Evolutionary conservation across 1,140 invertebrate species (phyloP).

Genomic region (Elysia chlorotica): DNA sequence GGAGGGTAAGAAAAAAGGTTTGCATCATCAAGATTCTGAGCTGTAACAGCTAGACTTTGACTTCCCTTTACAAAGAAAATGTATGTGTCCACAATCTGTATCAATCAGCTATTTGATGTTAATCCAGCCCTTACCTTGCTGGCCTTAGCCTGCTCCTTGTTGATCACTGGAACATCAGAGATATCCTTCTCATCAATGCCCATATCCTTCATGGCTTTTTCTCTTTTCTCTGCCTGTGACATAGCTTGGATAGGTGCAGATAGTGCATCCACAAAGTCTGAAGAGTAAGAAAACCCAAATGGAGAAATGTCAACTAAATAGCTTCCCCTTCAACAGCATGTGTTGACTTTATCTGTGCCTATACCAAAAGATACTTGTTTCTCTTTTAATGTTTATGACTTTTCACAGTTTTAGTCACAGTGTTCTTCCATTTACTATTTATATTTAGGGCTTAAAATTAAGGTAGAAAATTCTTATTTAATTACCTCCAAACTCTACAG

Average conservation of each 20-base stretch:
- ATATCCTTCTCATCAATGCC: slow-evolving; percentile 72
- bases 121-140: neutral
- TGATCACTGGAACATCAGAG: slow-evolving; percentile 59
- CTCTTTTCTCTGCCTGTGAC: slow-evolving; percentile 87
- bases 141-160: slow-evolving; percentile 25
- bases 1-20: too few species aligned
- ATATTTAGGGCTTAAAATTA: too few species aligned
- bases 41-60: too few species aligned
- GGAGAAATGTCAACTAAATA: too few species aligned
- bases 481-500: slow-evolving; percentile 94
- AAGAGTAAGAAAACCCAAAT: neutral
- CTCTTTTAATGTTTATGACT: too few species aligned
- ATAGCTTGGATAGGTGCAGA: slow-evolving; percentile 94
- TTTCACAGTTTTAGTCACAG: too few species aligned
- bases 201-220: slow-evolving; percentile 91
- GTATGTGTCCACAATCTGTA: neutral
- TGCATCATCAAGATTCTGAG: too few species aligned
- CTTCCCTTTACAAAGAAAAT: neutral
- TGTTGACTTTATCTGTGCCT: too few species aligned
- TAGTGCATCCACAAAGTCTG: slow-evolving; percentile 94
- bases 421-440: too few species aligned
- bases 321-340: too few species aligned
- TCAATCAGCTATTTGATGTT: neutral
- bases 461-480: too few species aligned
- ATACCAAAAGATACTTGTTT: too few species aligned